Percentiles rank a stretch among this genome's conserved stretches.
Conservation (phyloP, 2,797 vertebrate genomes). For the Syndactyla subalaris region DNA sequence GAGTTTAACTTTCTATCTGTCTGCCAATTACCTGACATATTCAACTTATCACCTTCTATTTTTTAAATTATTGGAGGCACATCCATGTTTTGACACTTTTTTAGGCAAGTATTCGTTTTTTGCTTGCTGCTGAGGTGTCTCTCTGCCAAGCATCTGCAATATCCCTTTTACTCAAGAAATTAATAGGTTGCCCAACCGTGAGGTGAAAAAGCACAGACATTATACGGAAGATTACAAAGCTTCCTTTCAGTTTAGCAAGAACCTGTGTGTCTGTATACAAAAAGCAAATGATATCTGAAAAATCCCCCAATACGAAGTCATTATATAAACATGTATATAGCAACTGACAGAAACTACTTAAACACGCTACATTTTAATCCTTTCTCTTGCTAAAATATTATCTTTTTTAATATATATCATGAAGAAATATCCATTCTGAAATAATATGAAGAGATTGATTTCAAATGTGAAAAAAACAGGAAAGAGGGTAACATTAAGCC, state of each 20-base stretch:
- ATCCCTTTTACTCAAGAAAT: constrained; percentile 45
- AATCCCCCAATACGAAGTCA: background rate
- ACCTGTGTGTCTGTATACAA: background rate
- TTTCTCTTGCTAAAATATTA: background rate
- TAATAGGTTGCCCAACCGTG: background rate
- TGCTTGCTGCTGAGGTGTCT: constrained; percentile 26
- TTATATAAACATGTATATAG: background rate
- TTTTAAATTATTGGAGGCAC: constrained; percentile 84
- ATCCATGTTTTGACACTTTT: constrained; percentile 82
- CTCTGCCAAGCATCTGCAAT: background rate
- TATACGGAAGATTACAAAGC: background rate
- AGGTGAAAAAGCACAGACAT: background rate
- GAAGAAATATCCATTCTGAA: background rate
- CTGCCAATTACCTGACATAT: constrained; percentile 88
- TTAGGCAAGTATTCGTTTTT: constrained; percentile 69
- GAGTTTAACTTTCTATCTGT: constrained; percentile 88
- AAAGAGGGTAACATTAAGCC: background rate
- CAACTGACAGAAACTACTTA: background rate
- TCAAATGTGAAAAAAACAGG: background rate
- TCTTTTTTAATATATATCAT: background rate
- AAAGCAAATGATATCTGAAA: background rate
- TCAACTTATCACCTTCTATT: constrained; percentile 87
- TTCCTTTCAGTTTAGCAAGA: background rate
- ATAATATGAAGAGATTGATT: background rate
- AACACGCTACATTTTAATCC: background rate